Percentiles rank a stretch among this genome's conserved stretches.
These are phyloP conservation scores for Puffinus mauretanicus DNA, from an alignment of 2,113 vertebrate species.

Conservation along the genomic window DNA sequence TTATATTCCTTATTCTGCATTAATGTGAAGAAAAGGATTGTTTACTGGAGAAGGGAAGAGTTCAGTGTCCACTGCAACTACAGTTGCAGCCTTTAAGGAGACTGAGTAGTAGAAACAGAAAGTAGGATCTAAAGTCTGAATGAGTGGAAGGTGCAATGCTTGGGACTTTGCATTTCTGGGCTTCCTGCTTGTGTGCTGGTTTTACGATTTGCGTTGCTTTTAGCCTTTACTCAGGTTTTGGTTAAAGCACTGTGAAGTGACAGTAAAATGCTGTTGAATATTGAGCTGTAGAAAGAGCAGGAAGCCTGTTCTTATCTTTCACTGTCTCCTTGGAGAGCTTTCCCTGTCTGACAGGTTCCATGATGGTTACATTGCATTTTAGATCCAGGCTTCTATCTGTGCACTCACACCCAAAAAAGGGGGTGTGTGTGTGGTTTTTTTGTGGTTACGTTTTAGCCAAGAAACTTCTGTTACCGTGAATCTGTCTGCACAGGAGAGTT, in stretches of 20 bases:
- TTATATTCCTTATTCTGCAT: not conserved
- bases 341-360: not conserved
- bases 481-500: not conserved
- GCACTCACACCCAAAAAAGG: not conserved
- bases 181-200: not conserved
- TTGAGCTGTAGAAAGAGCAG: not conserved
- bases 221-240: slow-evolving; percentile 1
- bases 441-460: not conserved
- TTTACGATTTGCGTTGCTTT: not conserved
- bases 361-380: not conserved
- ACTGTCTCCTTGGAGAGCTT: not conserved
- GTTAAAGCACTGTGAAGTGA: not conserved
- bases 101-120: not conserved
- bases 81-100: not conserved
- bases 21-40: not conserved
- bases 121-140: not conserved
- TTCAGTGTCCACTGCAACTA: not conserved
- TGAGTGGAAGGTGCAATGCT: not conserved
- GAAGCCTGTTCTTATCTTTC: not conserved
- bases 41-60: not conserved
- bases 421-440: fast-evolving
- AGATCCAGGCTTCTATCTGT: slow-evolving; percentile 4
- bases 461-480: not conserved
- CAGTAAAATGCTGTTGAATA: not conserved
- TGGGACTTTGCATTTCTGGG: not conserved